These are phyloP conservation scores for Lophura nycthemera DNA, from an alignment of 2,113 vertebrate genomes.

Conservation along the genomic window DNA sequence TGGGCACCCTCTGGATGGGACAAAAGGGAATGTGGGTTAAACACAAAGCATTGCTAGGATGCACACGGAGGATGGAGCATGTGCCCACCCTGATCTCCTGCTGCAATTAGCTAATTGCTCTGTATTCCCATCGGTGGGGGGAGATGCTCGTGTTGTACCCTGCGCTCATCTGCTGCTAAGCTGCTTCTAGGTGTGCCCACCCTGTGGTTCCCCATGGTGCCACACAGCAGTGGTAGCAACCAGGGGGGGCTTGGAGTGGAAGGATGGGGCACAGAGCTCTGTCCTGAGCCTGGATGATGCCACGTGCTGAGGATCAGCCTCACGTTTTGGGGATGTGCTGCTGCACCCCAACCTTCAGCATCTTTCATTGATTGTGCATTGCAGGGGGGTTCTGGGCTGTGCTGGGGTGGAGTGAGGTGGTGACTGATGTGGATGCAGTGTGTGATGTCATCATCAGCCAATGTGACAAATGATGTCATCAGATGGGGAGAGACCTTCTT, in stretches of 20 bases:
- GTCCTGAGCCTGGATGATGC: fast-evolving
- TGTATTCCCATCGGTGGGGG: fast-evolving
- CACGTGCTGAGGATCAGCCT: background rate
- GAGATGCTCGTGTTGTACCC: background rate
- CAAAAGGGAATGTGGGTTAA: conserved; percentile 60
- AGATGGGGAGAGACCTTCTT: background rate
- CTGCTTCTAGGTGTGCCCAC: background rate
- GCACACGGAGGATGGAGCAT: fast-evolving
- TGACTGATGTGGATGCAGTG: fast-evolving
- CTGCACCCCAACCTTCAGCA: background rate
- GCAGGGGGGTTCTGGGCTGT: background rate
- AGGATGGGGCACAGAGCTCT: background rate
- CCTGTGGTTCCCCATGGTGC: background rate
- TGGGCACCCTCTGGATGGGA: background rate
- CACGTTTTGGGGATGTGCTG: background rate
- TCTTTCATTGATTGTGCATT: fast-evolving
- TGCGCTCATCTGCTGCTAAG: fast-evolving
- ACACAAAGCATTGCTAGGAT: background rate
- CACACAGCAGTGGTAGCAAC: background rate
- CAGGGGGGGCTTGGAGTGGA: fast-evolving
- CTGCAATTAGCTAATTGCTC: conserved; percentile 60
- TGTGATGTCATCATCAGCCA: background rate
- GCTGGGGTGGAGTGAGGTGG: background rate
- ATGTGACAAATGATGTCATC: background rate
- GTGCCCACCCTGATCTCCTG: fast-evolving